phyloP scores from a whole-genome alignment of 1,140 invertebrate genomes.

The Pseudachorutes palmiensis region DNA sequence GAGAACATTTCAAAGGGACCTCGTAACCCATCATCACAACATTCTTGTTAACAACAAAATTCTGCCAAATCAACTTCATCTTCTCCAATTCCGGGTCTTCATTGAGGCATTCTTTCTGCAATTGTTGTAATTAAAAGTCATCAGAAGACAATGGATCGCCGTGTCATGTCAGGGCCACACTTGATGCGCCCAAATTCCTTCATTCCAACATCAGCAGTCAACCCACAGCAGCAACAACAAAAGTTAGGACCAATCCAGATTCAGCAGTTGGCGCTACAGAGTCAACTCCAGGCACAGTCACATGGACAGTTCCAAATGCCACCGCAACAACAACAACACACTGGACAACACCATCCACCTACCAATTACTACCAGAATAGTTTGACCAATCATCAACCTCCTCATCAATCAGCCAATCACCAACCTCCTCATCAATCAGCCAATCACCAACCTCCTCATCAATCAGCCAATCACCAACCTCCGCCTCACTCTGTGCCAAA shows the following conservation, averaged over 20 bases:
- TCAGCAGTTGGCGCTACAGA: conserved; percentile 11
- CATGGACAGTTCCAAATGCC: neutral
- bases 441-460: too few relatives aligned
- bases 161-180: neutral
- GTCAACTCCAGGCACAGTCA: conserved; percentile 12
- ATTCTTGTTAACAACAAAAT: too few relatives aligned
- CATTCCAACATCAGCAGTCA: conserved; percentile 27
- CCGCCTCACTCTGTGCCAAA: too few relatives aligned
- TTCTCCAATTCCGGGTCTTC: too few relatives aligned
- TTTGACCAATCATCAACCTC: too few relatives aligned
- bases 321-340: neutral
- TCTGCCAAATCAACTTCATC: too few relatives aligned
- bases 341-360: neutral
- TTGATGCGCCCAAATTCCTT: conserved; percentile 30
- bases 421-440: too few relatives aligned
- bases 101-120: too few relatives aligned
- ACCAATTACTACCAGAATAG: conserved; percentile 13
- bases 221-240: neutral
- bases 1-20: too few relatives aligned
- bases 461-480: too few relatives aligned
- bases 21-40: too few relatives aligned
- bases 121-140: neutral
- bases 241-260: neutral
- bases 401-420: too few relatives aligned
- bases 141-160: neutral